Evolutionary conservation across 2,888 invertebrate species (phyloP).

Genomic region (Uropetala carovei): DNA sequence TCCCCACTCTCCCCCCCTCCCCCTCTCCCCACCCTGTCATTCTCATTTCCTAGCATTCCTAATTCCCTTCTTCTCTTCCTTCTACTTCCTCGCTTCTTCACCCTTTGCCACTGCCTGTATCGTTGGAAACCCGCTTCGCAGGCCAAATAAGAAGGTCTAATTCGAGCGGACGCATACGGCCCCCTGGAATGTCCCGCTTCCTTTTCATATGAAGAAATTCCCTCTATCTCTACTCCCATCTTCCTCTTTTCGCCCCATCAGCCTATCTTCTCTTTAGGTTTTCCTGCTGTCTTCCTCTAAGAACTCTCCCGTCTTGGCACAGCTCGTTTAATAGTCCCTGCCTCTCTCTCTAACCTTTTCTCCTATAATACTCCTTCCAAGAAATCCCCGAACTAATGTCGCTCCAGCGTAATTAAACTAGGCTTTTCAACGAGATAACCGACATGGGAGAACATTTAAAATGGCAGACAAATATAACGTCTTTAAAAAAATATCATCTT

Average conservation of each 20-base stretch:
- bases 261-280: not conserved
- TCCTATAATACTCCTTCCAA: not conserved
- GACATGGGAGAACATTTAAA: too few species aligned
- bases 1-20: not conserved
- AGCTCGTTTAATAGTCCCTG: not conserved
- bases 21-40: not conserved
- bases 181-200: not conserved
- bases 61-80: not conserved
- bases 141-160: not conserved
- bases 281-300: not conserved
- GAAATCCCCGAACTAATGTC: not conserved
- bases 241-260: not conserved
- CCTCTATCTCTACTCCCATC: slow-evolving; percentile 13
- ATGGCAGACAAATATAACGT: too few species aligned
- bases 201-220: slow-evolving; percentile 9
- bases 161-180: slow-evolving; percentile 1
- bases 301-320: not conserved
- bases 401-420: not conserved
- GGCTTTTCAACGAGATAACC: too few species aligned
- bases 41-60: not conserved
- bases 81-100: not conserved
- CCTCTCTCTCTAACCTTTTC: not conserved
- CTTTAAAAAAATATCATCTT: too few species aligned
- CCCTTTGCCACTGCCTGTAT: not conserved
- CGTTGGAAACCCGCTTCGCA: not conserved